Percentiles rank a stretch among this genome's conserved stretches.
Conservation (phyloP, 92 coral and sea anemone genomes). For the Bergia puertoricense region DNA sequence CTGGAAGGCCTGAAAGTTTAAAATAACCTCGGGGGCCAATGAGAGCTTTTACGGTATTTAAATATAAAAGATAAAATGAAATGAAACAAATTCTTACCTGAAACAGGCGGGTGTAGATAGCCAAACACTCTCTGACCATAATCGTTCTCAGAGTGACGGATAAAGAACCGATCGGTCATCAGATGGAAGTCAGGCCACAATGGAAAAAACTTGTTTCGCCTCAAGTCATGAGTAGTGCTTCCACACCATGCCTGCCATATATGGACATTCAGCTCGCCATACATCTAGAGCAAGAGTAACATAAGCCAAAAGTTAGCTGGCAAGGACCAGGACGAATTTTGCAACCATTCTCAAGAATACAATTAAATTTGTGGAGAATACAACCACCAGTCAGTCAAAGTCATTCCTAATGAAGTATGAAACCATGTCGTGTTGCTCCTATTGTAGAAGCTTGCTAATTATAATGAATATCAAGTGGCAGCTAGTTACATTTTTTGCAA, state of each 20-base stretch:
- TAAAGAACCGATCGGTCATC: constrained; percentile 66
- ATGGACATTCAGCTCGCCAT: constrained; percentile 90
- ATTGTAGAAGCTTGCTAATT: no score
- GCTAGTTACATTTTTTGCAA: no score
- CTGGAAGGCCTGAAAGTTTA: no score
- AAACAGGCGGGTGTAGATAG: constrained; percentile 81
- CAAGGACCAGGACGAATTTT: not conserved
- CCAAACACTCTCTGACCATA: constrained; percentile 98
- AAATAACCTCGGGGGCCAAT: no score
- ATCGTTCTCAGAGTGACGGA: constrained; percentile 72
- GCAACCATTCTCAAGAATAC: no score
- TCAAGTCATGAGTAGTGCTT: constrained; percentile 85
- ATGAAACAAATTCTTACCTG: constrained; percentile 57
- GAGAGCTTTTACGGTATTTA: no score
- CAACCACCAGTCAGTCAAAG: no score
- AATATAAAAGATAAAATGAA: not conserved
- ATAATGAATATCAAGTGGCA: no score
- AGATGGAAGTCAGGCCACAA: constrained; percentile 88
- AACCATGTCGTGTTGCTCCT: no score
- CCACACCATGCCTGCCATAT: constrained; percentile 99
- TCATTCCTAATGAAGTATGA: no score
- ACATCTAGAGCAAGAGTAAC: constrained; percentile 56
- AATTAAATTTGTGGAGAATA: not conserved
- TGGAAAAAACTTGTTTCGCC: constrained; percentile 90
- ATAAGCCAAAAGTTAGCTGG: not conserved